Conservation (phyloP, 2,888 invertebrate genomes). For the Caenorhabditis panamensis region DNA sequence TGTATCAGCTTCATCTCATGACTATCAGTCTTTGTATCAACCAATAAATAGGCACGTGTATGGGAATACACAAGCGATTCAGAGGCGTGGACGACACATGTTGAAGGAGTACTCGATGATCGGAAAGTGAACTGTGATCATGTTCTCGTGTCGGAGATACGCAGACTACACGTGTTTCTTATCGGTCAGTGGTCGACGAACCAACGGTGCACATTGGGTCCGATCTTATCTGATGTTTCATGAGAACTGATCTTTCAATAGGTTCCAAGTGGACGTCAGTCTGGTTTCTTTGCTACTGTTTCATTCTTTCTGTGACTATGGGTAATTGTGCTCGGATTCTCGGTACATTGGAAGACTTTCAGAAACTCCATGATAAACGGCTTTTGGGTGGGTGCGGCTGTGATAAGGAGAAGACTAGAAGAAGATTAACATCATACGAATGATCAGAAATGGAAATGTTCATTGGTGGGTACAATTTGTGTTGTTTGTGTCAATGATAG, state of each 20-base stretch:
- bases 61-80: neutral
- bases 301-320: too few species aligned
- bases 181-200: conserved; percentile 10
- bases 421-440: neutral
- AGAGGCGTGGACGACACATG: conserved; percentile 39
- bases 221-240: conserved; percentile 13
- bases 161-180: conserved; percentile 49
- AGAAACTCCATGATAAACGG: neutral
- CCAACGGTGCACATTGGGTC: conserved; percentile 38
- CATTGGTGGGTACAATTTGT: neutral
- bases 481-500: neutral
- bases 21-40: neutral
- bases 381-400: neutral
- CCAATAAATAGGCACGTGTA: neutral
- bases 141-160: conserved; percentile 47
- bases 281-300: too few species aligned
- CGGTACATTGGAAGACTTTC: too few species aligned
- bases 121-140: conserved; percentile 57
- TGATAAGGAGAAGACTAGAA: neutral
- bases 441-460: neutral
- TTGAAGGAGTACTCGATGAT: conserved; percentile 27
- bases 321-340: too few species aligned
- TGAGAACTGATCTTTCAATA: neutral
- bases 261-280: neutral
- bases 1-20: too few species aligned